Evolutionary conservation across 2,888 invertebrate species (phyloP), one percentile per base, ranked within the genome.

Genomic region (Chymomyza procnemis): DNA sequence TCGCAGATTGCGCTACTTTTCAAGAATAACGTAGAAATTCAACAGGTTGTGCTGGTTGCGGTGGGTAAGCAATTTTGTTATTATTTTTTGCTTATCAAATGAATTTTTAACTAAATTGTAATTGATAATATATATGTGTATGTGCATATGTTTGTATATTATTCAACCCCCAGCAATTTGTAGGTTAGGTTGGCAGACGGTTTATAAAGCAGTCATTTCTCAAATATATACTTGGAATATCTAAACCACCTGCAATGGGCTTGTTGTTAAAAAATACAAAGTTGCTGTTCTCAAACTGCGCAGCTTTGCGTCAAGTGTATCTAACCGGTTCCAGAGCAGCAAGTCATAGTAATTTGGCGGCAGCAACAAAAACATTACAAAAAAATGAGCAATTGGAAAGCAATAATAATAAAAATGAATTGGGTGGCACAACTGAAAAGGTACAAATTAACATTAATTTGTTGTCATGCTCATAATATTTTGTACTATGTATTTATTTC

Each of bases 41-140:
- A 41, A 41, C 34, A 41, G 34, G 34, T 41, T 41, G 34, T 9
- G 50, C 19, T 50, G 50, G 18, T 30, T 73, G 73, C 65, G 67
- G 75, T 69, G 67, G 75, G 67, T 75, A 68, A 73, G 73, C 67
- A 68, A 59, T 66, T 72, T 66, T 26, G 41, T 16, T 26, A 21
- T 4, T 47, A 63, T 61, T 48, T 41, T 63, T 69, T 73, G 76
- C 82, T 81, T 82, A 85, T 81, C 82, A 78, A 61, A 60, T 52
- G 16, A 22, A 46, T 61, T 63, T 60, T 63, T 75, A 69, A 69
- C 64, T 76, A 67, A 77, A 71, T 73, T 64, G 34, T 41, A 50
- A 50, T 50, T 50, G n/a, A n/a, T n/a, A 50, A 16, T 50, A 64
- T 69, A 61, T 66, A n/a, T 71, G 52, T 60, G 52, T 60, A 47